These are phyloP conservation scores for Perithous albicinctus DNA, from an alignment of 2,888 invertebrate genomes.

Conservation along the genomic window DNA sequence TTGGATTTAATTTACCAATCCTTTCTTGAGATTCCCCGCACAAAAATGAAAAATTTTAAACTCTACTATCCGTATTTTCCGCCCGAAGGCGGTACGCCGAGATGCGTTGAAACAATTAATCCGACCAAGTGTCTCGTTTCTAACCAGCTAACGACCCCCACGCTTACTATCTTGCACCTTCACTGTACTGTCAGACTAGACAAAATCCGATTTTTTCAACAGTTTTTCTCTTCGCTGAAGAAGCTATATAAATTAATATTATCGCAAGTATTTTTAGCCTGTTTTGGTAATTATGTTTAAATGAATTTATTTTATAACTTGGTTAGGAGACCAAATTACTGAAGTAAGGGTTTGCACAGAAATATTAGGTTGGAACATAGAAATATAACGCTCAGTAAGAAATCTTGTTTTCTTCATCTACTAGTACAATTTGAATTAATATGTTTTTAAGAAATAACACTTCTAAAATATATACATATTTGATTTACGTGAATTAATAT, in stretches of 20 bases:
- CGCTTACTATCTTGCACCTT: neutral
- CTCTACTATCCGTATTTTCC: neutral
- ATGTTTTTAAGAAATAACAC: too few species aligned
- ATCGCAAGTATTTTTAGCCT: neutral
- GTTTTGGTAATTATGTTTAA: neutral
- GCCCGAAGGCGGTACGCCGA: neutral
- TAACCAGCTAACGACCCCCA: neutral
- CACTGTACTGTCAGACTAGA: neutral
- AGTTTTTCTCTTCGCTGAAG: neutral
- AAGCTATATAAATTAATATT: neutral
- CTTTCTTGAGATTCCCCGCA: neutral
- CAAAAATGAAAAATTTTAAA: neutral
- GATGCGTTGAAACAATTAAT: conserved; percentile 1
- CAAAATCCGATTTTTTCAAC: conserved; percentile 5
- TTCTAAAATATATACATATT: too few species aligned
- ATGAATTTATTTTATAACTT: neutral
- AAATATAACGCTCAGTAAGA: too few species aligned
- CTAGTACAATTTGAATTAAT: too few species aligned
- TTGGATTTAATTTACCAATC: neutral
- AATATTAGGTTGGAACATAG: too few species aligned
- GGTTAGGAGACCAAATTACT: neutral
- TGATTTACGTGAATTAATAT: too few species aligned
- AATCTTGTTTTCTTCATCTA: too few species aligned
- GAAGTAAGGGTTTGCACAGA: neutral
- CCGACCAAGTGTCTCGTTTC: neutral